These are phyloP conservation scores for Cichladusa arquata DNA, from an alignment of 2,113 vertebrate genomes.

Conservation along the genomic window DNA sequence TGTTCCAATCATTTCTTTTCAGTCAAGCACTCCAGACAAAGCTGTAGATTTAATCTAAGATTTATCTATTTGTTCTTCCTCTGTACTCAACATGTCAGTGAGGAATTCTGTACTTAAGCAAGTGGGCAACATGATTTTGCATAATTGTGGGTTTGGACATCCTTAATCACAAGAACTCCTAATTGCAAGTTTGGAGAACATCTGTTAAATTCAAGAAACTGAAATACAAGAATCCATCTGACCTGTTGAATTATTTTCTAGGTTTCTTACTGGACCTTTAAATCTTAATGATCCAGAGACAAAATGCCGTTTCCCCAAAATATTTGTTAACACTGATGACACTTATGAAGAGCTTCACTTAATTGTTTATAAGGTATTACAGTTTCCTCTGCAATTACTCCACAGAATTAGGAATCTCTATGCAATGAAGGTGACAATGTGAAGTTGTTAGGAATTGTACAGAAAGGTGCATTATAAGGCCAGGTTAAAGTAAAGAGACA, in stretches of 20 bases:
- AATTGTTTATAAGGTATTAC: conserved; percentile 94
- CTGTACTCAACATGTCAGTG: neutral
- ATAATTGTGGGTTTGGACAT: neutral
- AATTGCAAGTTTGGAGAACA: neutral
- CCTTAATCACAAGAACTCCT: neutral
- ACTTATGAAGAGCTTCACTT: conserved; percentile 92
- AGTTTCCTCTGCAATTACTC: neutral
- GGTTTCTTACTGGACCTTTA: conserved; percentile 94
- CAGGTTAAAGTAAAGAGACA: neutral
- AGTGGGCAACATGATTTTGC: neutral
- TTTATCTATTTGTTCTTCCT: neutral
- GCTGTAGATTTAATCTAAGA: neutral
- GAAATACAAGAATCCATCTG: neutral
- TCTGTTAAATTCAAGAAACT: neutral
- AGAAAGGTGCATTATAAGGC: too few relatives aligned
- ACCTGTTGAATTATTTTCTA: conserved; percentile 65
- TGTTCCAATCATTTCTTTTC: neutral
- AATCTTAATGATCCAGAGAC: conserved; percentile 94
- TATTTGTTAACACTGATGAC: conserved; percentile 90
- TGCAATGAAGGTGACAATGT: neutral
- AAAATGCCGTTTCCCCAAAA: conserved; percentile 95
- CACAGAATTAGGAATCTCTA: neutral
- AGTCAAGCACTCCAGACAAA: neutral
- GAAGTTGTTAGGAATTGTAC: neutral
- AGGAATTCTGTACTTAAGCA: neutral